A percentile compares a stretch with the other conserved stretches of the same genome.
Evolutionary conservation across 2,113 vertebrate species (phyloP).

Genomic region (Laterallus jamaicensis): DNA sequence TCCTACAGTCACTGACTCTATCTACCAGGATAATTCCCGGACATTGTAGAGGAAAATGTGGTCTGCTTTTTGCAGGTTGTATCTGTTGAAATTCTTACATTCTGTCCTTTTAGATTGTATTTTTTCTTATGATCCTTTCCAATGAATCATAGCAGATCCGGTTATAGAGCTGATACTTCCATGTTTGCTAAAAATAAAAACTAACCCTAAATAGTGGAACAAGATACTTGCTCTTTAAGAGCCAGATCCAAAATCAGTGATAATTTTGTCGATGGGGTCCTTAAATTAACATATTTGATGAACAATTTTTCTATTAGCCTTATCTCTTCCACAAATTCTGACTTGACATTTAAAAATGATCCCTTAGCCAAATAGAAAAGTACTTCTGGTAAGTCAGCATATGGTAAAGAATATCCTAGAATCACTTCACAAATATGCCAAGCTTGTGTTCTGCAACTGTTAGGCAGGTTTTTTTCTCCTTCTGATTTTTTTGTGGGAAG

Average conservation of each 20-base stretch:
- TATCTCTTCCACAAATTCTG: conserved; percentile 35
- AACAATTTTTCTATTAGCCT: conserved; percentile 33
- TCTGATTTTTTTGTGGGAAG: conserved; percentile 31
- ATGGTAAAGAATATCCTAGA: conserved; percentile 65
- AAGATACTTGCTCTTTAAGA: conserved; percentile 16
- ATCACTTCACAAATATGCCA: conserved; percentile 67
- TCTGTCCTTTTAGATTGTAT: conserved; percentile 41
- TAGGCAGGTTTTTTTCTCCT: conserved; percentile 52
- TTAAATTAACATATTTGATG: conserved; percentile 32
- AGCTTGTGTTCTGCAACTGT: conserved; percentile 60
- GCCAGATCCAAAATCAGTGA: background rate
- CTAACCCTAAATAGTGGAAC: conserved; percentile 28
- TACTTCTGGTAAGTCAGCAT: conserved; percentile 61
- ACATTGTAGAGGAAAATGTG: background rate
- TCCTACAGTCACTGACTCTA: background rate
- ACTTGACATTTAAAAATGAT: conserved; percentile 68
- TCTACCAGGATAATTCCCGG: background rate
- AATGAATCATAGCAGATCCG: conserved; percentile 46
- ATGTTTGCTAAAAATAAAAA: conserved; percentile 57
- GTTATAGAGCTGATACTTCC: conserved; percentile 51
- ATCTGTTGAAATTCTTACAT: conserved; percentile 17
- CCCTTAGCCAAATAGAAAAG: conserved; percentile 57
- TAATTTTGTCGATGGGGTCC: background rate
- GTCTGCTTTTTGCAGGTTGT: conserved; percentile 29
- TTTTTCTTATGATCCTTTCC: conserved; percentile 40